These are phyloP conservation scores for Phylloscopus collybita DNA, from an alignment of 2,797 vertebrate genomes.

Conservation along the genomic window DNA sequence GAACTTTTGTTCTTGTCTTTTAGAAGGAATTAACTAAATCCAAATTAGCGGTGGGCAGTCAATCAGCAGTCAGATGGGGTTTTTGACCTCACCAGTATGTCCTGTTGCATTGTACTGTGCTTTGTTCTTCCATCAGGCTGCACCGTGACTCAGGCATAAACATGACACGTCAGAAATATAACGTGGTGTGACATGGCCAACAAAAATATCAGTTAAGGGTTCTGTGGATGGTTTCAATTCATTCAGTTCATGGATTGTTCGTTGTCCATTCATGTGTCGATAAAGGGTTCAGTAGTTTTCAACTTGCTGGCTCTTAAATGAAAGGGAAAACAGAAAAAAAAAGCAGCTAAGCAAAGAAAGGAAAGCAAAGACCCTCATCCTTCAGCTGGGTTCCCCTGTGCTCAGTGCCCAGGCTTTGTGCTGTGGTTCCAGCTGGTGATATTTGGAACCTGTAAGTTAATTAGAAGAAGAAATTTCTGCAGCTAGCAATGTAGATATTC, in stretches of 20 bases:
- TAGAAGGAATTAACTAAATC: constrained; percentile 25
- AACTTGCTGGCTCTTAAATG: constrained; percentile 14
- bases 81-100: constrained; percentile 14
- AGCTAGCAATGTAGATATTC: constrained; percentile 51
- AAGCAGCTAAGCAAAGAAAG: neutral
- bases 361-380: neutral
- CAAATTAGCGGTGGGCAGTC: constrained; percentile 26
- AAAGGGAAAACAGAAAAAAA: neutral
- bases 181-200: constrained; percentile 23
- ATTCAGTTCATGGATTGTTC: constrained; percentile 8
- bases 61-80: neutral
- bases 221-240: neutral
- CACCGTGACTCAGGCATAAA: constrained; percentile 41
- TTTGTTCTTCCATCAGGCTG: constrained; percentile 44
- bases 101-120: neutral
- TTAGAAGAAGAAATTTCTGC: constrained; percentile 58
- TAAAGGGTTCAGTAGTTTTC: constrained; percentile 19
- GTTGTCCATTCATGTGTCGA: neutral
- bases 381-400: neutral
- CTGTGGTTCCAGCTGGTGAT: constrained; percentile 35
- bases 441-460: constrained; percentile 60
- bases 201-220: constrained; percentile 30
- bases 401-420: neutral
- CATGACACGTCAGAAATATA: constrained; percentile 29
- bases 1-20: constrained; percentile 44